Conservation (phyloP, 2,888 invertebrate genomes). For the Plebejus argus region DNA sequence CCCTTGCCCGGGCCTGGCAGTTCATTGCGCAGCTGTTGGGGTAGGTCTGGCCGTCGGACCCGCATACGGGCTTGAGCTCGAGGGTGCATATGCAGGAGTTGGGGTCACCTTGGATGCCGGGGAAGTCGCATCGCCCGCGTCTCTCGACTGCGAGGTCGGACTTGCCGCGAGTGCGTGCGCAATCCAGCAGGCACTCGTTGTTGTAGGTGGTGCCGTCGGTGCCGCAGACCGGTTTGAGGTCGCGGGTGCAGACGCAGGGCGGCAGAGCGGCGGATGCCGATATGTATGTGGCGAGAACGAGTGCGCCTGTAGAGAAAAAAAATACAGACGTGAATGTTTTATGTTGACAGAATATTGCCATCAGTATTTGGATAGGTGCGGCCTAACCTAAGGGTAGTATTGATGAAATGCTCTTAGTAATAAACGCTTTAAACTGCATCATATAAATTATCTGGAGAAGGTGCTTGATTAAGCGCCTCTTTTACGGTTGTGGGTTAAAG, state of each 20-base stretch:
- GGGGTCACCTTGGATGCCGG: conserved; percentile 1
- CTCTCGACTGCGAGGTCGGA: conserved; percentile 38
- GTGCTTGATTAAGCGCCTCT: too few relatives aligned
- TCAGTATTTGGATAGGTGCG: too few relatives aligned
- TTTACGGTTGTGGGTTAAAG: too few relatives aligned
- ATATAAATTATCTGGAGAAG: too few relatives aligned
- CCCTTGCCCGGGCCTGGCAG: conserved; percentile 27
- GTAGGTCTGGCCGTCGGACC: conserved; percentile 46
- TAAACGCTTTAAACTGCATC: too few relatives aligned
- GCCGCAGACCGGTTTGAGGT: conserved; percentile 82
- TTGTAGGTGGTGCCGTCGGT: conserved; percentile 86
- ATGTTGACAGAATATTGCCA: too few relatives aligned
- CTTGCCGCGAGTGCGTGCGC: conserved; percentile 50
- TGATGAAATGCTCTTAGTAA: too few relatives aligned
- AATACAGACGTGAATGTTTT: not conserved
- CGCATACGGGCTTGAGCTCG: conserved; percentile 46
- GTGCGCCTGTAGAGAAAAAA: conserved; percentile 47
- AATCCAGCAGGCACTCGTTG: conserved; percentile 83
- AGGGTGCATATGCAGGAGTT: conserved; percentile 39
- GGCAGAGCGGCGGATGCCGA: conserved; percentile 47
- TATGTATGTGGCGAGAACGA: conserved; percentile 47
- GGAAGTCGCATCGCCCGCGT: conserved; percentile 42
- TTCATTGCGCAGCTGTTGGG: conserved; percentile 42
- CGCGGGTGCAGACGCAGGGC: conserved; percentile 54
- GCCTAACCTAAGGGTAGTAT: too few relatives aligned